phyloP scores from a whole-genome alignment of 2,113 vertebrate species.

The Oreochromis niloticus region DNA sequence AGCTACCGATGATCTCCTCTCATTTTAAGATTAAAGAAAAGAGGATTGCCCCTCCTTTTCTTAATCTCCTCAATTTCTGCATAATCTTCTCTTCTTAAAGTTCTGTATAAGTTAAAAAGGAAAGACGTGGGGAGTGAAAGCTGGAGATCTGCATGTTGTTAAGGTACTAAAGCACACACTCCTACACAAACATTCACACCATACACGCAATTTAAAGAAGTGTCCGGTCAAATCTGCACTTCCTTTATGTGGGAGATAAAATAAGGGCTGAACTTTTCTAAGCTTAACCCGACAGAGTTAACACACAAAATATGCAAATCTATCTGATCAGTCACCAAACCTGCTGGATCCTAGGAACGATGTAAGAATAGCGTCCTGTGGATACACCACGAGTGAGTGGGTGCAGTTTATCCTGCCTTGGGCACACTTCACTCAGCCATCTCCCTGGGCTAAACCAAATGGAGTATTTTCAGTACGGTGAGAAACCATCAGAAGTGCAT shows the following conservation, averaged over 20 bases:
- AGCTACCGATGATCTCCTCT: neutral
- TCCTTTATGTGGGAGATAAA: neutral
- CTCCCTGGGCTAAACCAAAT: neutral
- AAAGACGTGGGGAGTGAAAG: neutral
- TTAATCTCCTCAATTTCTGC: conserved; percentile 6
- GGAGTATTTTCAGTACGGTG: neutral
- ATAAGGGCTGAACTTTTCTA: neutral
- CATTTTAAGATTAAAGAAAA: neutral
- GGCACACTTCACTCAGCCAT: neutral
- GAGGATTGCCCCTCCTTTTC: neutral
- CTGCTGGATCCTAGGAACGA: neutral
- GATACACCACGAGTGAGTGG: neutral
- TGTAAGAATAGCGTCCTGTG: neutral
- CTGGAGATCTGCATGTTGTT: neutral
- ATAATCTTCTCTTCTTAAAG: conserved; percentile 15
- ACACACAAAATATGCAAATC: neutral
- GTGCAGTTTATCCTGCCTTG: neutral
- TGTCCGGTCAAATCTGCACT: neutral
- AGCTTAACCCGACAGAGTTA: neutral
- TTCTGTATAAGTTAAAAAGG: neutral
- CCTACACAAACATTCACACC: neutral
- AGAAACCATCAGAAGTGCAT: neutral
- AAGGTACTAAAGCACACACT: neutral
- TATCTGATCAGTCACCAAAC: neutral
- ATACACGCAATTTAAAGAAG: neutral